phyloP scores from a whole-genome alignment of 2,113 vertebrate genomes.

The Genyomyrus donnyi region DNA sequence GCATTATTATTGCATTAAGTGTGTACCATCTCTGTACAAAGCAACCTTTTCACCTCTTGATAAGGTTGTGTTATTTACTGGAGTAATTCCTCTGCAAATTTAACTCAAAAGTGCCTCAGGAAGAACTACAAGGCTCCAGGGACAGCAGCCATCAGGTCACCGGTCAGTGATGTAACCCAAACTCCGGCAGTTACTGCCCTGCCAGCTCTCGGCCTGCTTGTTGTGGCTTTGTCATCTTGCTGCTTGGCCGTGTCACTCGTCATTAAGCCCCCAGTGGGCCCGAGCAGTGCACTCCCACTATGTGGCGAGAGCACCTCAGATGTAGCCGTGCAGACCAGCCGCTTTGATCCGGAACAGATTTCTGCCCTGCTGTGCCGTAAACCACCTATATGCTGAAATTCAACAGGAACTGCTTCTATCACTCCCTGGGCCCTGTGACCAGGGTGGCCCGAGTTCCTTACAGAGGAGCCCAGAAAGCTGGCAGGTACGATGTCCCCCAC shows the following conservation, averaged over 20 bases:
- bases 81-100: background rate
- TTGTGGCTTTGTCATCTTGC: background rate
- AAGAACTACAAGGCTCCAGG: background rate
- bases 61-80: background rate
- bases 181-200: background rate
- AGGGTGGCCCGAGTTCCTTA: conserved; percentile 92
- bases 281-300: background rate
- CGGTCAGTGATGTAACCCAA: background rate
- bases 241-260: background rate
- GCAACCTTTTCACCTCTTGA: background rate
- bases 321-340: background rate
- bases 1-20: background rate
- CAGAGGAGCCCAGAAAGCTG: conserved; percentile 91
- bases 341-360: background rate
- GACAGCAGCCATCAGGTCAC: background rate
- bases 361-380: conserved; percentile 11
- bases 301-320: background rate
- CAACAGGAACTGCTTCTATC: conserved; percentile 98
- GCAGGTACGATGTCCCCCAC: conserved; percentile 74
- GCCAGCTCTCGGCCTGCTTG: background rate
- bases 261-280: background rate
- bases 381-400: conserved; percentile 75
- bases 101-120: background rate
- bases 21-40: background rate
- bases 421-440: conserved; percentile 95